Evolutionary conservation across 2,888 invertebrate genomes (phyloP).

Genomic region (Meteorus cinctellus): DNA sequence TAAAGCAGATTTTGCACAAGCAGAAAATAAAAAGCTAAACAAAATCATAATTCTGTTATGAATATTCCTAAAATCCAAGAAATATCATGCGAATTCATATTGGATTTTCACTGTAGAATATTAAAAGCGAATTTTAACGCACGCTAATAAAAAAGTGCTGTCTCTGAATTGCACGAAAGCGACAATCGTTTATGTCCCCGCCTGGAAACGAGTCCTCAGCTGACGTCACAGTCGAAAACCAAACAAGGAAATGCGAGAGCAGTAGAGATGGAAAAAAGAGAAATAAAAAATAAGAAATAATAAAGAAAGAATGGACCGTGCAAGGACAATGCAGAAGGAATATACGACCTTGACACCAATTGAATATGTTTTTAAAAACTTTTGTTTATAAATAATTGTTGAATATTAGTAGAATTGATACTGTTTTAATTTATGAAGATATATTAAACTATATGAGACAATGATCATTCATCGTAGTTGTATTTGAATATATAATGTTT

Average conservation of each 20-base stretch:
- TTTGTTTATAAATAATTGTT: constrained; percentile 1
- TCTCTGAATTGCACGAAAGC: neutral
- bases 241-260: constrained; percentile 59
- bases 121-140: neutral
- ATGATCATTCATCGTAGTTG: neutral
- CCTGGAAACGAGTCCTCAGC: constrained; percentile 43
- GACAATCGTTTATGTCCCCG: neutral
- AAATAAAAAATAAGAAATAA: constrained; percentile 38
- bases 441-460: neutral
- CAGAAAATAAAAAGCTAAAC: neutral
- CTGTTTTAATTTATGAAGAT: neutral
- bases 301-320: constrained; percentile 24
- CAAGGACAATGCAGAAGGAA: constrained; percentile 26
- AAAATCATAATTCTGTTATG: too few relatives aligned
- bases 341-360: constrained; percentile 57
- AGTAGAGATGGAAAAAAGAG: neutral
- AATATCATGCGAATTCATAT: too few relatives aligned
- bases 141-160: neutral
- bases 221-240: constrained; percentile 62
- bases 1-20: constrained; percentile 4
- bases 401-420: neutral
- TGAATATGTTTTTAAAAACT: neutral
- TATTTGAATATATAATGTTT: neutral
- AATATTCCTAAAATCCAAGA: too few relatives aligned
- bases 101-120: neutral